Conservation (phyloP, 2,888 invertebrate genomes). For the Chrysolina haemoptera region DNA sequence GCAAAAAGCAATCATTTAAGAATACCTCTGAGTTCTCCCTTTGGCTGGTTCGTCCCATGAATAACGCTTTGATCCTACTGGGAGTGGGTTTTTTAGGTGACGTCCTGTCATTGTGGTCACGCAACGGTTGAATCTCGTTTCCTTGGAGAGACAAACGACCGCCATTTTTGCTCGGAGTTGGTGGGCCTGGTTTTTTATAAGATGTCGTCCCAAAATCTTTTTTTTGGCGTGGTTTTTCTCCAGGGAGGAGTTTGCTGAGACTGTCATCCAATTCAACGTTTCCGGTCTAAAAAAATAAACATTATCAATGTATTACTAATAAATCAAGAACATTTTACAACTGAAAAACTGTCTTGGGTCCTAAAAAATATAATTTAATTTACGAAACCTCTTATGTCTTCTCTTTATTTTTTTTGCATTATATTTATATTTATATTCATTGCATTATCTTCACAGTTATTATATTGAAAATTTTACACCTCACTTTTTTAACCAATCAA, state of each 20-base stretch:
- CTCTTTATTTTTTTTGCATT: too few relatives aligned
- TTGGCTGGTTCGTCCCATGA: constrained; percentile 69
- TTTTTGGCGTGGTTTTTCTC: constrained; percentile 66
- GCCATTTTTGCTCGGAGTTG: constrained; percentile 89
- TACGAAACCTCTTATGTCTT: too few relatives aligned
- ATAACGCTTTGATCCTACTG: constrained; percentile 76
- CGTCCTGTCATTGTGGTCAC: constrained; percentile 63
- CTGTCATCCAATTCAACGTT: constrained; percentile 67
- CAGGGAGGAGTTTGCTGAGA: constrained; percentile 67
- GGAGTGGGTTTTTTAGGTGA: constrained; percentile 76
- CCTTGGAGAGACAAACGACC: constrained; percentile 78
- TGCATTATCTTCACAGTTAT: too few relatives aligned
- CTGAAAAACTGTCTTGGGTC: too few relatives aligned
- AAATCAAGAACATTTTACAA: background rate
- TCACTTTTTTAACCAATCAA: too few relatives aligned
- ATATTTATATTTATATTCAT: too few relatives aligned
- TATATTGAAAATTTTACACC: too few relatives aligned
- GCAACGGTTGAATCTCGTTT: constrained; percentile 73
- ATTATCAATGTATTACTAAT: background rate
- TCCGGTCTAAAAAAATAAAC: constrained; percentile 59
- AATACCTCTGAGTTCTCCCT: constrained; percentile 61
- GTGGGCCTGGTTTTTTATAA: constrained; percentile 89
- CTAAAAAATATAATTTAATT: too few relatives aligned
- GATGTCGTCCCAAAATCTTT: constrained; percentile 80
- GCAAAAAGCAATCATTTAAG: constrained; percentile 31